Evolutionary conservation across 2,113 vertebrate species (phyloP), one percentile per base, ranked within the genome.

Genomic region (Pachypanchax playfairii): DNA sequence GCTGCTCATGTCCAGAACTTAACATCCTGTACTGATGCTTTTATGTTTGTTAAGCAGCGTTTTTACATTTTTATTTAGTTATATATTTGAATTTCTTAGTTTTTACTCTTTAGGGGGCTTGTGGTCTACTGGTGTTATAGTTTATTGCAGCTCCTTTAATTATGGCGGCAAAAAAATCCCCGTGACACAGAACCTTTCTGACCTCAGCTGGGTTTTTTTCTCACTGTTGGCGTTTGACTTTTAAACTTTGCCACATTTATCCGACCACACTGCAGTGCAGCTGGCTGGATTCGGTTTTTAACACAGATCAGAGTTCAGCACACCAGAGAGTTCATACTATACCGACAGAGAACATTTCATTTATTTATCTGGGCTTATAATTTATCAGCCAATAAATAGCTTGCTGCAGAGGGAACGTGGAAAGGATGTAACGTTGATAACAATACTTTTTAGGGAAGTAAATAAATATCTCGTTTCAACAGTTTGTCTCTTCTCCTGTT

Each of bases 201-300:
- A 26, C 9, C 42, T 53, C 14, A n/a, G n/a, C 46, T 9, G 24
- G 36, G 20, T 44, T 68, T n/a, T 38, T 11, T 17, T 48, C 9
- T 12, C 26, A 29, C 36, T 42, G 17, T 42, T 47, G 6, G 2
- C 49, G 28, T 55, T 48, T 33, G 39, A 24, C 39, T 46, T 57
- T 65, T 26, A 36, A 65, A 14, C 60, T 24, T 15, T 5, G 41
- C 39, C 44, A 6, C 41, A 22, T 35, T 43, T 50, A 64, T 46
- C 9, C 6, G 13, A 36, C 17, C 31, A 39, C 28, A 18, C 44
- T 22, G 20, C 24, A 18, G 1, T 28, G 31, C 5, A 28, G 44
- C 15, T 44, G 38, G 44, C 15, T 44, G 38, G 14, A 49, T 6
- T 11, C 4, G 36, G 35, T 24, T 24, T 31, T 18, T 7, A 41